A percentile compares a stretch with the other conserved stretches of the same genome.
Evolutionary conservation across 1,140 invertebrate species (phyloP).

Genomic region (Gerris buenoi): DNA sequence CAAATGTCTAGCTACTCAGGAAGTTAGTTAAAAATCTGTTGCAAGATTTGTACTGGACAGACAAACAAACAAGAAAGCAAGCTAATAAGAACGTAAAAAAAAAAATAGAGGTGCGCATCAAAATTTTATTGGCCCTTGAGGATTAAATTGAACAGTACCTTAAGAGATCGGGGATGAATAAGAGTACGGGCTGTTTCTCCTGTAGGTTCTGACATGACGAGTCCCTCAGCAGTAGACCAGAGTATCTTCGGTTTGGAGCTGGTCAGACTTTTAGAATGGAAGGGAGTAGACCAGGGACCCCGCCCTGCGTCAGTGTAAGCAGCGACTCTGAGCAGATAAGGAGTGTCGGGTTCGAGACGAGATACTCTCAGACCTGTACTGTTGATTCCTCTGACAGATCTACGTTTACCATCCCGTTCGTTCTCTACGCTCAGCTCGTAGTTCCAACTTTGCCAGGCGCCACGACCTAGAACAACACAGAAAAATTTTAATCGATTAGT

Average conservation of each 20-base stretch:
- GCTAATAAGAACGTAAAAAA: too few relatives aligned
- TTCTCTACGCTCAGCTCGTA: slow-evolving; percentile 59
- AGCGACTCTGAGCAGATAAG: slow-evolving; percentile 60
- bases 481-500: too few relatives aligned
- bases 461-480: slow-evolving; percentile 32
- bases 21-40: too few relatives aligned
- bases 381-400: slow-evolving; percentile 36
- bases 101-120: too few relatives aligned
- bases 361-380: slow-evolving; percentile 45
- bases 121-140: too few relatives aligned
- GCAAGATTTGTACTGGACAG: too few relatives aligned
- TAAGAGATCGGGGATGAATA: slow-evolving; percentile 39
- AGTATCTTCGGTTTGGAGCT: slow-evolving; percentile 19
- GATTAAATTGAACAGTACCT: too few relatives aligned
- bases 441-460: slow-evolving; percentile 69
- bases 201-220: slow-evolving; percentile 54
- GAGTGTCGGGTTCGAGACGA: slow-evolving; percentile 50
- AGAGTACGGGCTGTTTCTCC: slow-evolving; percentile 50
- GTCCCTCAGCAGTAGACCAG: slow-evolving; percentile 36
- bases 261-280: slow-evolving; percentile 47
- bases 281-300: slow-evolving; percentile 66
- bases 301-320: slow-evolving; percentile 58
- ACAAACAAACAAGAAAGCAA: too few relatives aligned
- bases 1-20: too few relatives aligned
- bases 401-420: slow-evolving; percentile 30